phyloP scores from a whole-genome alignment of 2,888 invertebrate species.

The Harpalus rubripes region DNA sequence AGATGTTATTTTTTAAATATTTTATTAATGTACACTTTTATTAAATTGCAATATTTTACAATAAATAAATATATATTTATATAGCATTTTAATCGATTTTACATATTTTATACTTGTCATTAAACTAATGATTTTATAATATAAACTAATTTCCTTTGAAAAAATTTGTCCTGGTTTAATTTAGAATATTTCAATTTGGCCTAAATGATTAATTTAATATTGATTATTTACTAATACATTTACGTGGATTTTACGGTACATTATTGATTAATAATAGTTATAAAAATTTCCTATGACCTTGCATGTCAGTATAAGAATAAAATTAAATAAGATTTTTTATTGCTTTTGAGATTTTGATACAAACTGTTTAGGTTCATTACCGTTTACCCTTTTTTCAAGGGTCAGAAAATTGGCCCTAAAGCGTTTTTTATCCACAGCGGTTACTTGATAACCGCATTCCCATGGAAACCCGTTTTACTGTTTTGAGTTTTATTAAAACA shows the following conservation, averaged over 20 bases:
- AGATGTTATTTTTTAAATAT: background rate
- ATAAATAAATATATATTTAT: slow-evolving; percentile 4
- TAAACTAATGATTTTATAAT: background rate
- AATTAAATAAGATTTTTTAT: too few relatives aligned
- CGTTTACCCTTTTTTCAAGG: too few relatives aligned
- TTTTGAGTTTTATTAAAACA: too few relatives aligned
- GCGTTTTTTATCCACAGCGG: too few relatives aligned
- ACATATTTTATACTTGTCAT: background rate
- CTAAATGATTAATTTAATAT: background rate
- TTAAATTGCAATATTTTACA: background rate
- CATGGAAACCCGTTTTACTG: too few relatives aligned
- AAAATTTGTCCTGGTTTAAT: background rate
- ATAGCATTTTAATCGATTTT: background rate
- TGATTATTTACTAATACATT: slow-evolving; percentile 1
- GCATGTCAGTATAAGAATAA: background rate
- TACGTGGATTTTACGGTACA: background rate
- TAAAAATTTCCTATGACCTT: slow-evolving; percentile 8
- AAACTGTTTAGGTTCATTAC: too few relatives aligned
- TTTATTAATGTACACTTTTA: slow-evolving; percentile 11
- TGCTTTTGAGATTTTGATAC: too few relatives aligned
- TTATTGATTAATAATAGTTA: slow-evolving; percentile 1
- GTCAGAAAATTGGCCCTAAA: too few relatives aligned
- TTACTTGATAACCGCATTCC: too few relatives aligned
- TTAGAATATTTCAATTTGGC: background rate
- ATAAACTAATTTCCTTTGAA: background rate